These are phyloP conservation scores for Pristionchus maxplancki DNA, from an alignment of 2,888 invertebrate genomes.

Conservation along the genomic window DNA sequence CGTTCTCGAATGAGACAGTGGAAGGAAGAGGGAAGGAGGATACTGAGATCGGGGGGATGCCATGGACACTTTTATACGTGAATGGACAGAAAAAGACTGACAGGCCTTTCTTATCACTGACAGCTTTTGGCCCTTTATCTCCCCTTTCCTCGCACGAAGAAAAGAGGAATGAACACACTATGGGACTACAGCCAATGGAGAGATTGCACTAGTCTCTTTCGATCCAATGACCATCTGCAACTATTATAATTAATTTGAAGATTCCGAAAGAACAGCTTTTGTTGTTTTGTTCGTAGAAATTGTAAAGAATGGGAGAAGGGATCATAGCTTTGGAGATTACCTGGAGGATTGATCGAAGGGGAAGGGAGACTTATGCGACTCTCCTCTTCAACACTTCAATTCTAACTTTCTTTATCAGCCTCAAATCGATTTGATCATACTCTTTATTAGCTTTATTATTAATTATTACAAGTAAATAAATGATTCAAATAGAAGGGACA, in stretches of 20 bases:
- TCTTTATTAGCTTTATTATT: not conserved
- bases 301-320: too few species aligned
- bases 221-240: too few species aligned
- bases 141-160: slow-evolving; percentile 4
- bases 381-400: too few species aligned
- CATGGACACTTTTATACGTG: slow-evolving; percentile 24
- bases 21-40: not conserved
- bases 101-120: slow-evolving; percentile 21
- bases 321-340: too few species aligned
- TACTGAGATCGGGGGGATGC: not conserved
- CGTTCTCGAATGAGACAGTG: not conserved
- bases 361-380: too few species aligned
- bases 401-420: too few species aligned
- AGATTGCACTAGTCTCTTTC: too few species aligned
- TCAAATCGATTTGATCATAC: not conserved
- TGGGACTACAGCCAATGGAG: not conserved
- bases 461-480: not conserved
- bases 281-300: too few species aligned
- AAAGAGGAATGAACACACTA: slow-evolving; percentile 1
- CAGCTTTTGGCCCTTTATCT: slow-evolving; percentile 30
- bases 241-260: too few species aligned
- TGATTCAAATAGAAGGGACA: not conserved
- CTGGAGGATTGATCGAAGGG: too few species aligned
- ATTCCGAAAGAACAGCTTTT: too few species aligned
- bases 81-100: slow-evolving; percentile 34